Base-by-base conservation (phyloP, 2,888 invertebrate genomes). In the Temnothorax ravouxi region DNA sequence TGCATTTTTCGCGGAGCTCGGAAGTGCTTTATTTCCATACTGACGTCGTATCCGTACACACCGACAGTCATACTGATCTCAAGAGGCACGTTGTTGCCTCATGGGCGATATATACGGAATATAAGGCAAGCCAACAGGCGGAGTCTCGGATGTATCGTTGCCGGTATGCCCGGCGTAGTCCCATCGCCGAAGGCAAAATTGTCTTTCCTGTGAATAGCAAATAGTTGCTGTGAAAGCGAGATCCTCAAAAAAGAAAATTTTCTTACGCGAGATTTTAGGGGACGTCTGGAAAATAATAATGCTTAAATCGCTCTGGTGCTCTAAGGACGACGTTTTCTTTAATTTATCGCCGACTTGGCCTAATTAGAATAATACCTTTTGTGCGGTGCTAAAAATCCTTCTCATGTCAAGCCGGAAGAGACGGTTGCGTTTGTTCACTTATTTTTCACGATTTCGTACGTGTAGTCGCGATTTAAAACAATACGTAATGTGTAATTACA, bases 11-110 rank as follows among this genome's bases (percentile, higher is more conserved):
- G 90, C 87, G 88, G 88, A 91, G 88, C 91, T 90, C 91, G 91
- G 91, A 92, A 92, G 92, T 91, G 91, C 92, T 93, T 93, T 92
- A 93, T 93, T 93, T 93, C 92, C 92, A 93, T 93, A 92, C 90
- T 89, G 91, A 72, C 84, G 76, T 84, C 84, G 91, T 89, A 84
- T 89, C 84, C 80, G 89, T 90, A 86, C 88, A 87, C 89, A 91
- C 90, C 89, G 88, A 91, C 92, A 89, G 89, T 88, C 89, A 88
- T 91, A 87, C 89, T 88, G 92, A 91, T 91, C 92, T 92, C 91
- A 87, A 85, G 91, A 92, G 91, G 90, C 88, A 84, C 90, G 91
- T 90, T 87, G 91, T 87, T 90, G 91, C 89, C 88, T 88, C 86
- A 81, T 86, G 89, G 91, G 85, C 84, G 88, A 87, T 92, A 91